Evolutionary conservation across 2,797 vertebrate species (phyloP).

Genomic region (Halcyon smyrnensis): DNA sequence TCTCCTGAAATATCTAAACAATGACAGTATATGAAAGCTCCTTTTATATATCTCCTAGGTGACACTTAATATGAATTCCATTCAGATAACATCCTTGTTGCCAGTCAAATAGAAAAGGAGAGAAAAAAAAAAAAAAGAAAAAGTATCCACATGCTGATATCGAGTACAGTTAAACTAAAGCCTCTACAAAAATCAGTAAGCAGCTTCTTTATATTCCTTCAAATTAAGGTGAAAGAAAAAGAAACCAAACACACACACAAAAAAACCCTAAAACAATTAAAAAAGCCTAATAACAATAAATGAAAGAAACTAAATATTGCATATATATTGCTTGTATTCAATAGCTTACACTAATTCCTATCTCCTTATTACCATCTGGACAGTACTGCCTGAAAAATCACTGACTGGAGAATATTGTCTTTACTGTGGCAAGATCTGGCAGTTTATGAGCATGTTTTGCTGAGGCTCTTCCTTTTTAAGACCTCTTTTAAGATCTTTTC

Average conservation of each 20-base stretch:
- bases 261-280: not conserved
- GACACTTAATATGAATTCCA: slow-evolving; percentile 27
- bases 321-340: not conserved
- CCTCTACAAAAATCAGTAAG: not conserved
- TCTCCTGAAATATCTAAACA: slow-evolving; percentile 29
- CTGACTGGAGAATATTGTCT: not conserved
- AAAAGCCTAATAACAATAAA: not conserved
- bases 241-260: too few species aligned
- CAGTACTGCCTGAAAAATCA: not conserved
- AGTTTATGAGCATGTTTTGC: not conserved
- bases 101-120: not conserved
- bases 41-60: slow-evolving; percentile 11
- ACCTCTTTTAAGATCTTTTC: not conserved
- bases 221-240: not conserved
- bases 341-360: not conserved
- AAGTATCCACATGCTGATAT: not conserved
- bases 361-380: not conserved
- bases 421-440: not conserved
- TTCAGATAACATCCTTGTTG: not conserved
- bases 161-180: not conserved
- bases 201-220: not conserved
- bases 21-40: not conserved
- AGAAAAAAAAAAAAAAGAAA: not conserved
- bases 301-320: not conserved
- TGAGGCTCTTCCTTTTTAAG: not conserved